Conservation (phyloP, 2,888 invertebrate genomes). For the Machimus atricapillus region DNA sequence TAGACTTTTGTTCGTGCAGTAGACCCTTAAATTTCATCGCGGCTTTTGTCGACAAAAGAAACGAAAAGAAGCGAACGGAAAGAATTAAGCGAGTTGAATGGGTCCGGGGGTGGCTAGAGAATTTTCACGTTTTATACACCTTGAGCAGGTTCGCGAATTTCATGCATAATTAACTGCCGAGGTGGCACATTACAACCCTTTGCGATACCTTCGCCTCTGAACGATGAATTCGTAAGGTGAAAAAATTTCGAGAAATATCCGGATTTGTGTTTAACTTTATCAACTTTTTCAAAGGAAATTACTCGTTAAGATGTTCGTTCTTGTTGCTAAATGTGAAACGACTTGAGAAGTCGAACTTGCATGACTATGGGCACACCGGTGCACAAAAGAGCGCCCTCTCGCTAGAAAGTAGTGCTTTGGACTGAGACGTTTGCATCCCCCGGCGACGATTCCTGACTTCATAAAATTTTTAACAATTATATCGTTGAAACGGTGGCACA, state of each 20-base stretch:
- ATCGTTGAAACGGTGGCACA: background rate
- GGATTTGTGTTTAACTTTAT: conserved; percentile 45
- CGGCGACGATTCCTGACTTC: conserved; percentile 28
- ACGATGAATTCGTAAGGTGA: conserved; percentile 4
- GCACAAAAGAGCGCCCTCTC: background rate
- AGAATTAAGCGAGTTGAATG: background rate
- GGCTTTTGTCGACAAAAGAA: conserved; percentile 37
- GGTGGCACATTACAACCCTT: conserved; percentile 37
- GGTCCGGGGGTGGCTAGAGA: conserved; percentile 9
- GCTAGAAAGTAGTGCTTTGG: background rate
- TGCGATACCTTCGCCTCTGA: conserved; percentile 9
- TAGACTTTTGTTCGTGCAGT: background rate
- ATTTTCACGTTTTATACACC: conserved; percentile 38
- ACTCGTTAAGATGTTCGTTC: conserved; percentile 35
- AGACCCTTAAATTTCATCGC: conserved; percentile 25
- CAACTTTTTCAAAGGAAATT: conserved; percentile 32
- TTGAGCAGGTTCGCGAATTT: conserved; percentile 19
- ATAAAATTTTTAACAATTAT: conserved; percentile 29
- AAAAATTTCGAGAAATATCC: conserved; percentile 41
- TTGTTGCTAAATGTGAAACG: background rate
- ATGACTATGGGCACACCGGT: background rate
- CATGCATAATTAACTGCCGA: conserved; percentile 36
- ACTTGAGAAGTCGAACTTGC: background rate
- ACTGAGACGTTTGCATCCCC: conserved; percentile 16
- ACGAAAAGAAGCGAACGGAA: background rate